Evolutionary conservation across 2,797 vertebrate species (phyloP).

Genomic region (Eutrigla gurnardus): DNA sequence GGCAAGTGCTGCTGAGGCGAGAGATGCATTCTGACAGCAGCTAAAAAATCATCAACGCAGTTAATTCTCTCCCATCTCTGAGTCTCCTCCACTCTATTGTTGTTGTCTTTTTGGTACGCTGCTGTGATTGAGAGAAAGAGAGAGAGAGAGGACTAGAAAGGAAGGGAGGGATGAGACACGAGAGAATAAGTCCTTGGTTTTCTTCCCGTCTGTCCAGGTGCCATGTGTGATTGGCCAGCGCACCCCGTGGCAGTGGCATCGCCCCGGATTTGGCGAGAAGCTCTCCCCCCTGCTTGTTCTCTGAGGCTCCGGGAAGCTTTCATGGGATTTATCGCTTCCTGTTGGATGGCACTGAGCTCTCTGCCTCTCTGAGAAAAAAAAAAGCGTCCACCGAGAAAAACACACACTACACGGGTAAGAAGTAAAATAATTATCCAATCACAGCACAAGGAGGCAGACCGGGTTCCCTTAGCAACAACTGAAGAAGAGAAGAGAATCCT

Average conservation of each 20-base stretch:
- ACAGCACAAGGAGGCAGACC: conserved; percentile 80
- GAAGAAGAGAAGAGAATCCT: conserved; percentile 78
- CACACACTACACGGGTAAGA: conserved; percentile 77
- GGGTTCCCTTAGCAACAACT: conserved; percentile 86
- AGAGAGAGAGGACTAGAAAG: not conserved
- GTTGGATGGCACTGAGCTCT: conserved; percentile 73
- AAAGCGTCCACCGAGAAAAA: conserved; percentile 67
- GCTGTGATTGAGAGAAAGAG: conserved; percentile 31
- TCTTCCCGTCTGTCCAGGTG: conserved; percentile 81
- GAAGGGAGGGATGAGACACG: conserved; percentile 22
- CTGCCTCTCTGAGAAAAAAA: conserved; percentile 69
- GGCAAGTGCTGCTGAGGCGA: conserved; percentile 50
- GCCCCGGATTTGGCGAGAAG: conserved; percentile 75
- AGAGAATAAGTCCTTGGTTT: conserved; percentile 77
- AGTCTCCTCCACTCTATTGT: conserved; percentile 37
- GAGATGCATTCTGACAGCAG: conserved; percentile 57
- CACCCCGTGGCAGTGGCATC: conserved; percentile 73
- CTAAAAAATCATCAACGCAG: conserved; percentile 54
- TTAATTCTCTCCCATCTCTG: conserved; percentile 49
- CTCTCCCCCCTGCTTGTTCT: conserved; percentile 62
- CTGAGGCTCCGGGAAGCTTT: conserved; percentile 72
- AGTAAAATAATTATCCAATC: conserved; percentile 85
- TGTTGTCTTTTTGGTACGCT: conserved; percentile 32
- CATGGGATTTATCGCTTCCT: conserved; percentile 82
- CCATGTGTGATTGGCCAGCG: conserved; percentile 80